Percentiles rank a stretch among this genome's conserved stretches.
Evolutionary conservation across 2,113 vertebrate species (phyloP).

Genomic region (Stegastes partitus): DNA sequence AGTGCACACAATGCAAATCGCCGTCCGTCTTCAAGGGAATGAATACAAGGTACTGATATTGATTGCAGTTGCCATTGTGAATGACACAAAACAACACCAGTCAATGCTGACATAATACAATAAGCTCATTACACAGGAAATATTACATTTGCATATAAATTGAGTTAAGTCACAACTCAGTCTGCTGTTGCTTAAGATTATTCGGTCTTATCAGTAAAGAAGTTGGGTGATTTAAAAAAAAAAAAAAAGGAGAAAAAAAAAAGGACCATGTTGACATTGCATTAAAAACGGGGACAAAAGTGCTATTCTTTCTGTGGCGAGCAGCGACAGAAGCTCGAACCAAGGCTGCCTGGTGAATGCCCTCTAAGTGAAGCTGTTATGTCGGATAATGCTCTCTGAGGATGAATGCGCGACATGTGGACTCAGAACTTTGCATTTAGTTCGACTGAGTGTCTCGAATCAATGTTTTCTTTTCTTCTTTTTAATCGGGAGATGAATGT

Average conservation of each 20-base stretch:
- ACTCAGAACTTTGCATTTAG: background rate
- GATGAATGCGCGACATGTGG: slow-evolving; percentile 7
- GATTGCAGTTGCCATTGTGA: slow-evolving; percentile 57
- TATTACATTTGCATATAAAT: slow-evolving; percentile 86
- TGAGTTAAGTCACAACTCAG: slow-evolving; percentile 77
- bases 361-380: slow-evolving; percentile 32
- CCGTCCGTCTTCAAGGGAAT: slow-evolving; percentile 40
- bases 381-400: slow-evolving; percentile 1
- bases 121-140: slow-evolving; percentile 82
- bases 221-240: slow-evolving; percentile 53
- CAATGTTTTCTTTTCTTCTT: background rate
- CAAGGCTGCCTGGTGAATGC: slow-evolving; percentile 25
- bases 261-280: slow-evolving; percentile 58
- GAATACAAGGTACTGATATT: slow-evolving; percentile 59
- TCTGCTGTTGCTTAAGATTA: slow-evolving; percentile 70
- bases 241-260: slow-evolving; percentile 45
- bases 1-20: slow-evolving; percentile 46
- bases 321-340: slow-evolving; percentile 7
- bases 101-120: slow-evolving; percentile 71
- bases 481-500: background rate
- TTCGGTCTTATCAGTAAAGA: slow-evolving; percentile 72
- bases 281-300: slow-evolving; percentile 53
- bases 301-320: slow-evolving; percentile 42
- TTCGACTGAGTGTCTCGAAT: no score
- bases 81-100: slow-evolving; percentile 70